Base-by-base conservation (phyloP, 1,140 invertebrate genomes). In the Chrysomallon squamiferum region DNA sequence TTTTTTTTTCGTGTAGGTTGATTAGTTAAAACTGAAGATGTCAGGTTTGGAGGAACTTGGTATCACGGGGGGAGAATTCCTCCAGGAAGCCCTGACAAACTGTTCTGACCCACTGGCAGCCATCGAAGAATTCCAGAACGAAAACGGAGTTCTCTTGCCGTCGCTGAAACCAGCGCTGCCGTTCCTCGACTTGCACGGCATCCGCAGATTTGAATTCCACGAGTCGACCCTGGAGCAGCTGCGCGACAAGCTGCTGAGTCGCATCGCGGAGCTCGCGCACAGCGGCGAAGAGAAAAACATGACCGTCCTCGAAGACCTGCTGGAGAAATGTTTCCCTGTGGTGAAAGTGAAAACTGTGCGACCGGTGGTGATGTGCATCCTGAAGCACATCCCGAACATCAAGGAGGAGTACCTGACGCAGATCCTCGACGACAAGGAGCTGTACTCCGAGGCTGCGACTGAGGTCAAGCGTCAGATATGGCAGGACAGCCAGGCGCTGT, bases 391-490 rank as follows among this genome's bases (percentile, higher is more conserved):
- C 13, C 91, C 94, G 18, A 91, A 94, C 70, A 96, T 99, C 69
- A 95, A 98, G 78, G 95, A 97, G 69, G 94, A 95, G 81, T 95
- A 94, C 86, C 86, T 98, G 25, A 90, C 91, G 79, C 91, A 95
- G 54, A 78, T 86, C 79, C 84, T 97, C 0, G 88, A 92, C 58
- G 95, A 99, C 82, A 92, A 93, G 72, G 94, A 96, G 80, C 85
- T 98, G 0, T 98, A 98, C 84, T 92, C 92, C 73, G 95, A 96
- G 68, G 96, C 95, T 25, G 94, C 97, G 74, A 96, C 95, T 2
- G 95, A 97, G 88, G 95, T 98, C 0, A 98, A 98, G 85, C 87
- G 96, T 54, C 96, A 98, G 82, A 98, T 99, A 62, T 99, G 96
- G 96, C 94, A 96, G 80, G 95, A 98, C 75, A 97, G 98, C 86